phyloP scores from a whole-genome alignment of 2,113 vertebrate species.

The Megalops atlanticus region DNA sequence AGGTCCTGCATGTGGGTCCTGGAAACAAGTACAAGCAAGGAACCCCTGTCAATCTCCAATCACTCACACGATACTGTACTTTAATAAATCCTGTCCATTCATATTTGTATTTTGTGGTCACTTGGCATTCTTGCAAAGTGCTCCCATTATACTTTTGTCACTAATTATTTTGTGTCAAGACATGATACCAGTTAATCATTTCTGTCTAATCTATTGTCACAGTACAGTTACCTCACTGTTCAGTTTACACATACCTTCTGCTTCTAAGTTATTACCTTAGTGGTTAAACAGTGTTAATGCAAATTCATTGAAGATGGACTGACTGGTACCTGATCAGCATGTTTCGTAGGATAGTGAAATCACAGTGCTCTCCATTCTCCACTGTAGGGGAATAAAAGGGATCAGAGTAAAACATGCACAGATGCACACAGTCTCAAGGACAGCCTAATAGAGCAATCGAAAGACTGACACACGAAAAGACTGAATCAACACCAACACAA shows the following conservation, averaged over 20 bases:
- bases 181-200: too few relatives aligned
- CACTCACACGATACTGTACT: neutral
- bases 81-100: neutral
- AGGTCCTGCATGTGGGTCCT: constrained; percentile 99
- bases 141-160: neutral
- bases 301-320: too few relatives aligned
- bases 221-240: too few relatives aligned
- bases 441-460: too few relatives aligned
- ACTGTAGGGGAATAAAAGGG: constrained; percentile 68
- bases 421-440: too few relatives aligned
- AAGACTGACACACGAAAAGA: too few relatives aligned
- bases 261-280: neutral
- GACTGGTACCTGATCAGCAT: constrained; percentile 94
- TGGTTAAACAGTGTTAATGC: neutral
- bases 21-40: constrained; percentile 43
- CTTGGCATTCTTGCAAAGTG: neutral
- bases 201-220: too few relatives aligned
- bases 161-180: too few relatives aligned
- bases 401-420: neutral
- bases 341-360: constrained; percentile 97
- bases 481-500: too few relatives aligned
- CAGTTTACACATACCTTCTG: too few relatives aligned
- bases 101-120: neutral
- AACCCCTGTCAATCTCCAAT: constrained; percentile 15
- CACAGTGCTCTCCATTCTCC: constrained; percentile 96